Percentiles rank a stretch among this genome's conserved stretches.
phyloP scores from a whole-genome alignment of 1,140 invertebrate species.

The Lerema accius region DNA sequence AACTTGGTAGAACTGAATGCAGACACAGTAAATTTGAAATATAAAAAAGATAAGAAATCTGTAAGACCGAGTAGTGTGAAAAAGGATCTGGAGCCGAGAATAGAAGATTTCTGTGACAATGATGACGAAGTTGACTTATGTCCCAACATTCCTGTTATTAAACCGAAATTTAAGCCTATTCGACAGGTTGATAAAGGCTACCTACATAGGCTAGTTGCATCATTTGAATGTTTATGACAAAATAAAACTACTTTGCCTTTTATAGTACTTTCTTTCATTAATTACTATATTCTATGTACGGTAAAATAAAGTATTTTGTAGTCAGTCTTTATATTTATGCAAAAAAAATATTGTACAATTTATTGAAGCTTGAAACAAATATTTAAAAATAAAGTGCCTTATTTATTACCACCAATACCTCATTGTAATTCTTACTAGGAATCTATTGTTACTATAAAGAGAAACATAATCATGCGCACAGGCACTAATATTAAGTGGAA shows the following conservation, averaged over 20 bases:
- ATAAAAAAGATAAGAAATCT: conserved; percentile 50
- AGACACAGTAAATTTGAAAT: conserved; percentile 52
- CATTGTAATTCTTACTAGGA: too few species aligned
- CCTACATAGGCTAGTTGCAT: conserved; percentile 59
- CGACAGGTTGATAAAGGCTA: conserved; percentile 56
- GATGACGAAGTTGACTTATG: conserved; percentile 58
- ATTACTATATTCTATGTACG: too few species aligned
- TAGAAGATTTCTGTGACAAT: conserved; percentile 75
- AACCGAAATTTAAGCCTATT: conserved; percentile 64
- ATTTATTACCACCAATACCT: too few species aligned
- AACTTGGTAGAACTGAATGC: conserved; percentile 78
- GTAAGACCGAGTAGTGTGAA: conserved; percentile 42
- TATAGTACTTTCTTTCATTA: not conserved
- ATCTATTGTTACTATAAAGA: too few species aligned
- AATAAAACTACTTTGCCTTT: conserved; percentile 10
- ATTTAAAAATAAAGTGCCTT: too few species aligned
- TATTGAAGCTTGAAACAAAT: too few species aligned
- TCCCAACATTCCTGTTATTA: conserved; percentile 59
- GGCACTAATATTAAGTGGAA: too few species aligned
- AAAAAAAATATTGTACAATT: too few species aligned
- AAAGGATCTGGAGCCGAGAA: conserved; percentile 75
- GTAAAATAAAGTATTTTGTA: too few species aligned
- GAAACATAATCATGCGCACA: too few species aligned
- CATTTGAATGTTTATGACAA: conserved; percentile 71
- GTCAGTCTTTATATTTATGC: too few species aligned